phyloP scores from a whole-genome alignment of 2,113 vertebrate genomes.

The Cavia porcellus region DNA sequence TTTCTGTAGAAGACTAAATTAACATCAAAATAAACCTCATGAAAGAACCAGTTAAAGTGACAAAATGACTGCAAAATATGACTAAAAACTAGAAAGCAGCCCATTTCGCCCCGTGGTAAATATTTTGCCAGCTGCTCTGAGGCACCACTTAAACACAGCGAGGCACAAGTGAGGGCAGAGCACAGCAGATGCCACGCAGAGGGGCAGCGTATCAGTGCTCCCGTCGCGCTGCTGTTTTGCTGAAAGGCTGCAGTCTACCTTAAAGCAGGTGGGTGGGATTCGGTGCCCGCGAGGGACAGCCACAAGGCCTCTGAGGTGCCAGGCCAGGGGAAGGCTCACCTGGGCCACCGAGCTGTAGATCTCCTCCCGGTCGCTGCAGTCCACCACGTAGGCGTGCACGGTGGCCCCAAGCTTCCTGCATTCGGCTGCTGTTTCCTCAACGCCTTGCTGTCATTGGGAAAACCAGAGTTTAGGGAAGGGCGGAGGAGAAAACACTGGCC shows the following conservation, averaged over 20 bases:
- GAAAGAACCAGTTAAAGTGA: background rate
- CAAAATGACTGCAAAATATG: background rate
- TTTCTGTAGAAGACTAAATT: constrained; percentile 7
- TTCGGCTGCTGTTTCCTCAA: constrained; percentile 90
- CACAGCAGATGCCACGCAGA: background rate
- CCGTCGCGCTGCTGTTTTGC: background rate
- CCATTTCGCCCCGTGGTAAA: background rate
- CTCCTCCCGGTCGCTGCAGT: constrained; percentile 89
- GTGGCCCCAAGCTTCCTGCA: constrained; percentile 88
- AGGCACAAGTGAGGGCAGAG: background rate
- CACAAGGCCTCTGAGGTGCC: background rate
- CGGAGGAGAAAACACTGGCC: background rate
- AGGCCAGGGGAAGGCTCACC: background rate
- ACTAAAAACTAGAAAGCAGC: constrained; percentile 10
- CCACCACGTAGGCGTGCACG: constrained; percentile 86
- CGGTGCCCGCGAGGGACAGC: background rate
- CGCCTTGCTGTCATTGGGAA: constrained; percentile 61
- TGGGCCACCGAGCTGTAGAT: constrained; percentile 83
- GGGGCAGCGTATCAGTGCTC: background rate
- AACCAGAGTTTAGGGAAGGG: background rate
- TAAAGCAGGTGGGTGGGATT: background rate
- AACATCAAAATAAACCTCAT: background rate
- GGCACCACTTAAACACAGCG: background rate
- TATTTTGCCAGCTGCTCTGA: background rate
- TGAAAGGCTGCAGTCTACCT: background rate